Percentiles rank a stretch among this genome's conserved stretches.
These are phyloP conservation scores for Nylanderia fulva DNA, from an alignment of 1,140 invertebrate genomes.

Conservation along the genomic window DNA sequence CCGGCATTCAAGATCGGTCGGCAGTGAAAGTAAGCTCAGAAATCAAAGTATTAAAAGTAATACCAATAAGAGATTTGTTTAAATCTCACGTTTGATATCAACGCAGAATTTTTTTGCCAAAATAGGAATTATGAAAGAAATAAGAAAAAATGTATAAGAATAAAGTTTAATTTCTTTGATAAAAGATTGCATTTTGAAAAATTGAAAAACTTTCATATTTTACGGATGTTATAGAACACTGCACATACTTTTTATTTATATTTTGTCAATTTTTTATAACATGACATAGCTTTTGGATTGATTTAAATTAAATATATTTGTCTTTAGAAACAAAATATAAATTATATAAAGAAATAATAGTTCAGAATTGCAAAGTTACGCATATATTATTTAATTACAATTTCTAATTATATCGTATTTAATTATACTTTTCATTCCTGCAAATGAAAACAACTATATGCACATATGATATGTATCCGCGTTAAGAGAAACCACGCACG, in stretches of 20 bases:
- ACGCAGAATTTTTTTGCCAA: background rate
- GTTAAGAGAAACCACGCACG: slow-evolving; percentile 41
- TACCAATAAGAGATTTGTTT: background rate
- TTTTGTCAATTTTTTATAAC: background rate
- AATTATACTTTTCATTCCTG: slow-evolving; percentile 4
- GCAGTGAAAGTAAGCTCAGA: slow-evolving; percentile 34
- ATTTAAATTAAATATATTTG: background rate
- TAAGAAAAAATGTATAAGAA: background rate
- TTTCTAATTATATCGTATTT: background rate
- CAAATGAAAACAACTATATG: background rate
- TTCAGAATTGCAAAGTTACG: background rate
- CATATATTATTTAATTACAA: slow-evolving; percentile 1
- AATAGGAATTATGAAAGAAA: background rate
- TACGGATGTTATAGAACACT: too few species aligned
- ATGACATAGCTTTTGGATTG: background rate
- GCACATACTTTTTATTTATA: background rate
- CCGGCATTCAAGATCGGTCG: slow-evolving; percentile 26
- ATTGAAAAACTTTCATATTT: slow-evolving; percentile 1
- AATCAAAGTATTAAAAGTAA: background rate
- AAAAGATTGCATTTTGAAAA: background rate
- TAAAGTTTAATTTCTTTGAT: background rate
- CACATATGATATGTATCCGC: slow-evolving; percentile 1
- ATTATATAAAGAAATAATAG: background rate
- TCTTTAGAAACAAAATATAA: background rate
- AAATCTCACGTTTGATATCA: background rate